A percentile compares a stretch with the other conserved stretches of the same genome.
These are phyloP conservation scores for Sinonovacula constricta DNA, from an alignment of 1,140 invertebrate genomes.

Conservation along the genomic window DNA sequence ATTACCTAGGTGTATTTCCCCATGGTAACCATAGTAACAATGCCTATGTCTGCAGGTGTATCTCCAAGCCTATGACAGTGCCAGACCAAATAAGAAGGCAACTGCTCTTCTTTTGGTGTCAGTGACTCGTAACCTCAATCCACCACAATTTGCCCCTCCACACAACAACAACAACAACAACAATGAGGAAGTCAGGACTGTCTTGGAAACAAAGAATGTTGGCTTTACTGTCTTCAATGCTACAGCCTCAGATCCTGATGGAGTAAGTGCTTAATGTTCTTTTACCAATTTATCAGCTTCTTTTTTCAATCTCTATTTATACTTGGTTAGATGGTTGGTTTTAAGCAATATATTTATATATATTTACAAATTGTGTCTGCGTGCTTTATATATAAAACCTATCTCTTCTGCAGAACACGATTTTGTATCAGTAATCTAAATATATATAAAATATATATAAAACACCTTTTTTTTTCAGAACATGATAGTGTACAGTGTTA, in stretches of 20 bases:
- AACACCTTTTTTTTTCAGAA: background rate
- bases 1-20: background rate
- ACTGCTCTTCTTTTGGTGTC: slow-evolving; percentile 90
- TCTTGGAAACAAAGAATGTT: slow-evolving; percentile 9
- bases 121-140: slow-evolving; percentile 86
- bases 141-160: slow-evolving; percentile 84
- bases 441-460: no score
- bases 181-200: background rate
- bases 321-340: no score
- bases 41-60: slow-evolving; percentile 81
- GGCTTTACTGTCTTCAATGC: slow-evolving; percentile 17
- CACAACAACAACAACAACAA: no score
- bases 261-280: no score
- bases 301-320: no score
- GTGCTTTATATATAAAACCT: no score
- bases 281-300: no score
- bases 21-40: background rate
- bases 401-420: no score
- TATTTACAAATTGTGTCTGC: no score
- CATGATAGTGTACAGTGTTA: background rate
- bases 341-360: no score
- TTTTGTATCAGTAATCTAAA: no score
- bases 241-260: slow-evolving; percentile 24
- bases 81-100: slow-evolving; percentile 88
- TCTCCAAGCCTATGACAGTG: slow-evolving; percentile 92